phyloP scores from a whole-genome alignment of 2,113 vertebrate species.

The Ranitomeya variabilis region DNA sequence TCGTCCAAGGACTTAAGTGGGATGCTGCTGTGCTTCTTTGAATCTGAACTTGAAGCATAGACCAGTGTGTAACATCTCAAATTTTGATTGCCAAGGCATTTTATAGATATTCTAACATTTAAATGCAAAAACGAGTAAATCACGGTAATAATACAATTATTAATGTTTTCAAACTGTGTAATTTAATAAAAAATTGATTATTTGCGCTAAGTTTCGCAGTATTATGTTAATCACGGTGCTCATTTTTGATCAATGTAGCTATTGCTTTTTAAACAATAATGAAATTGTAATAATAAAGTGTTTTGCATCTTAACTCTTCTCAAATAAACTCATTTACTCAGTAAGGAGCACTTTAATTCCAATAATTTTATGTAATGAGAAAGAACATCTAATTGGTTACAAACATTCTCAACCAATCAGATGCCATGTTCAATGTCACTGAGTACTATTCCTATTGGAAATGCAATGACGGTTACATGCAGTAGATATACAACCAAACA shows the following conservation, averaged over 20 bases:
- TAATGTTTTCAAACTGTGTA: not conserved
- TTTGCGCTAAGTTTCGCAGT: not conserved
- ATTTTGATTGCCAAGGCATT: not conserved
- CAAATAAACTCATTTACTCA: too few species aligned
- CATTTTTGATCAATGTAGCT: not conserved
- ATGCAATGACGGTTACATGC: not conserved
- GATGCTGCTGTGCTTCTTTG: not conserved
- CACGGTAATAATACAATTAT: not conserved
- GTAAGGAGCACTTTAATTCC: too few species aligned
- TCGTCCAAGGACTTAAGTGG: not conserved
- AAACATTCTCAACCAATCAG: not conserved
- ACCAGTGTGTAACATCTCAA: not conserved
- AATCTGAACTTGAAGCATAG: not conserved
- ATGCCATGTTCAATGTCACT: not conserved
- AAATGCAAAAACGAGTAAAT: not conserved
- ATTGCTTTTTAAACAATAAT: too few species aligned
- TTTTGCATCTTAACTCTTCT: too few species aligned
- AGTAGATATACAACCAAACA: not conserved
- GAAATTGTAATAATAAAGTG: too few species aligned
- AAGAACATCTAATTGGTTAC: too few species aligned
- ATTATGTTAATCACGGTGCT: not conserved
- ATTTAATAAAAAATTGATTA: not conserved
- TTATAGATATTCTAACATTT: not conserved
- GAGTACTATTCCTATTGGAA: not conserved
- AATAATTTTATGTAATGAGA: too few species aligned